phyloP scores from a whole-genome alignment of 2,888 invertebrate species.

The Leucozona laternaria region DNA sequence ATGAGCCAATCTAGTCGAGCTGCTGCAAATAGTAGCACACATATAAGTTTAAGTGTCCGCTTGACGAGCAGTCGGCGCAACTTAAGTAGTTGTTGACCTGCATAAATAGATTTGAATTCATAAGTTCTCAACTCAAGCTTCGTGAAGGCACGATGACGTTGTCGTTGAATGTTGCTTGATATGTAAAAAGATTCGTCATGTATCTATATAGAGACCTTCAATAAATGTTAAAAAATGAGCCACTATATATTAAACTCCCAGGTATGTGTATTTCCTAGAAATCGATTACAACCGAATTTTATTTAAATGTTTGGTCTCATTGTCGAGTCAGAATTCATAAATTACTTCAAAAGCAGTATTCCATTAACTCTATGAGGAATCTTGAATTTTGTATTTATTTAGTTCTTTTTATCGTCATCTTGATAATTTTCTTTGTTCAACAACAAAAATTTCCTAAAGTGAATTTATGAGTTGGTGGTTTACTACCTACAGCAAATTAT shows the following conservation, averaged over 20 bases:
- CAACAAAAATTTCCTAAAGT: too few species aligned
- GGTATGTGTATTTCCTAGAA: conserved; percentile 48
- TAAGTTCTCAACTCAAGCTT: conserved; percentile 34
- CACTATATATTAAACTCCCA: conserved; percentile 41
- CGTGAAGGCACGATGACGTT: neutral
- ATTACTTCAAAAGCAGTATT: neutral
- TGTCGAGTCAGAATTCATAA: neutral
- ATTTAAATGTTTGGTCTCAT: conserved; percentile 34
- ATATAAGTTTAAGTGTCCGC: conserved; percentile 30
- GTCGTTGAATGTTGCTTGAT: neutral
- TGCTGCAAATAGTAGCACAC: conserved; percentile 63
- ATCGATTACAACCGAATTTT: conserved; percentile 56
- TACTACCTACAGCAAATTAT: too few species aligned
- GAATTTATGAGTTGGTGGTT: too few species aligned
- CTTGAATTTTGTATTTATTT: neutral
- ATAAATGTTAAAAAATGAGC: neutral
- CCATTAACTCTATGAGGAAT: neutral
- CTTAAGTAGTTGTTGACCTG: conserved; percentile 71
- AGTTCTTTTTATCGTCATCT: neutral
- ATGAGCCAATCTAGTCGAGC: conserved; percentile 59
- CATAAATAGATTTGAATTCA: conserved; percentile 67
- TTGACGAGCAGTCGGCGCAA: conserved; percentile 58
- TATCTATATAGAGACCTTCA: neutral
- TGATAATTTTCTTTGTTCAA: neutral
- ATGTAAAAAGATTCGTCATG: conserved; percentile 6